A percentile compares a stretch with the other conserved stretches of the same genome.
Conservation (phyloP, 1,140 invertebrate species). For the Euura lappo region DNA sequence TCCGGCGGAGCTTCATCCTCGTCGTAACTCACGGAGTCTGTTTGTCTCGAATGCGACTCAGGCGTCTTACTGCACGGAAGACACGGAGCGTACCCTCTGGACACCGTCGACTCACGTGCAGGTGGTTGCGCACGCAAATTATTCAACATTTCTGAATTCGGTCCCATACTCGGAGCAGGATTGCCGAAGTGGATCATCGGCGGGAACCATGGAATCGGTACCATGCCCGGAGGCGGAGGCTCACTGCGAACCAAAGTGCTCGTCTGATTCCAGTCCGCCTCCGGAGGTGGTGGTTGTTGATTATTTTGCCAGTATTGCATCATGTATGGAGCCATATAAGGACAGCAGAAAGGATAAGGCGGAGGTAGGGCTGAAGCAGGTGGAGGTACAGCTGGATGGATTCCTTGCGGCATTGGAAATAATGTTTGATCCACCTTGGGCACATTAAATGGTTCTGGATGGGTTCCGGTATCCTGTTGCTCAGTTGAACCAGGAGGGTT, state of each 20-base stretch:
- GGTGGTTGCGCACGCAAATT: not conserved
- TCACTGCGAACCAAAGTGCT: not conserved
- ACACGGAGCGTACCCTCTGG: not conserved
- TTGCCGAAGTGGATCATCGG: not conserved
- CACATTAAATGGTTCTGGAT: not conserved
- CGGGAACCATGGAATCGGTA: not conserved
- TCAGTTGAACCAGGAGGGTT: not conserved
- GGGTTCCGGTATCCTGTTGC: not conserved
- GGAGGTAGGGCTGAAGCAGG: not conserved
- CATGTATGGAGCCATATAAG: not conserved
- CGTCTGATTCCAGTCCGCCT: not conserved
- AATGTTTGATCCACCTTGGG: not conserved
- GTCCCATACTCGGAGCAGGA: not conserved
- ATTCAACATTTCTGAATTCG: not conserved
- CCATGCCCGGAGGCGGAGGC: not conserved
- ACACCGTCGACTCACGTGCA: not conserved
- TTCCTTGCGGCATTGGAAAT: not conserved
- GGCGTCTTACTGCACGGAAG: not conserved
- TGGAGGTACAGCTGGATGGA: not conserved
- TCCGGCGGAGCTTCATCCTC: not conserved
- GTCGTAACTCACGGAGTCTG: not conserved
- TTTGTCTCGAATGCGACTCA: not conserved
- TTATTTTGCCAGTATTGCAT: constrained; percentile 5
- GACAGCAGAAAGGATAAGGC: not conserved
- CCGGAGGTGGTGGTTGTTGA: not conserved